Percentiles rank a stretch among this genome's conserved stretches.
These are phyloP conservation scores for Sylvilagus floridanus DNA, from an alignment of 2,797 vertebrate genomes.

Conservation along the genomic window DNA sequence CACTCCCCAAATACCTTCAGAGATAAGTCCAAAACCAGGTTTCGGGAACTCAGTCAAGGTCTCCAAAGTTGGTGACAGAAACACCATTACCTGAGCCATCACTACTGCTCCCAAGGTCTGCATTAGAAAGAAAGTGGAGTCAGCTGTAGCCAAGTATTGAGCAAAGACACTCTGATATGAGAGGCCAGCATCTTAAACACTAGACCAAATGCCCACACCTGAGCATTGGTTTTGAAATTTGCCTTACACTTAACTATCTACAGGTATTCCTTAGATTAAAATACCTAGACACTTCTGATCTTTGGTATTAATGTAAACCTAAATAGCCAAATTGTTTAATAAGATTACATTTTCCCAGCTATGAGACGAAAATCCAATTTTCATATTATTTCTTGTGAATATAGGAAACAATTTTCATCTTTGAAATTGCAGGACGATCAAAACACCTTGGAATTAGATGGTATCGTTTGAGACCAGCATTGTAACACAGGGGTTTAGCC, in stretches of 20 bases:
- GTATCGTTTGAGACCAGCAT: conserved; percentile 72
- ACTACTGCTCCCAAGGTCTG: too few species aligned
- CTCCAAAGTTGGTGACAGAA: too few species aligned
- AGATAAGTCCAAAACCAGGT: too few species aligned
- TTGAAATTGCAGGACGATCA: conserved; percentile 79
- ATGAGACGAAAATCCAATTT: conserved; percentile 82
- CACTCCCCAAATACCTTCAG: too few species aligned
- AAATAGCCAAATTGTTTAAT: conserved; percentile 83
- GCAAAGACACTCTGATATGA: too few species aligned
- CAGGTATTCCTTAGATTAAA: conserved; percentile 60
- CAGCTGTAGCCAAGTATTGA: too few species aligned
- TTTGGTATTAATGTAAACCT: conserved; percentile 80
- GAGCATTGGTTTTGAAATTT: conserved; percentile 3
- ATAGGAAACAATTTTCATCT: conserved; percentile 82
- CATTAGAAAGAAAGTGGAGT: too few species aligned
- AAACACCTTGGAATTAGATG: conserved; percentile 82
- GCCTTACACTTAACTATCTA: conserved; percentile 43
- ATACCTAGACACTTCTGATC: conserved; percentile 60
- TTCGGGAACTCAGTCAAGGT: too few species aligned
- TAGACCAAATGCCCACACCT: background rate
- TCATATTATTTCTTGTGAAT: conserved; percentile 83
- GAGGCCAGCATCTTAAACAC: too few species aligned
- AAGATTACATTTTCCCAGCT: conserved; percentile 81
- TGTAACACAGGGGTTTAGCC: too few species aligned
- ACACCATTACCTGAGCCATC: too few species aligned